A percentile compares a stretch with the other conserved stretches of the same genome.
These are phyloP conservation scores for Hippoglossus stenolepis DNA, from an alignment of 2,113 vertebrate genomes.

Conservation along the genomic window DNA sequence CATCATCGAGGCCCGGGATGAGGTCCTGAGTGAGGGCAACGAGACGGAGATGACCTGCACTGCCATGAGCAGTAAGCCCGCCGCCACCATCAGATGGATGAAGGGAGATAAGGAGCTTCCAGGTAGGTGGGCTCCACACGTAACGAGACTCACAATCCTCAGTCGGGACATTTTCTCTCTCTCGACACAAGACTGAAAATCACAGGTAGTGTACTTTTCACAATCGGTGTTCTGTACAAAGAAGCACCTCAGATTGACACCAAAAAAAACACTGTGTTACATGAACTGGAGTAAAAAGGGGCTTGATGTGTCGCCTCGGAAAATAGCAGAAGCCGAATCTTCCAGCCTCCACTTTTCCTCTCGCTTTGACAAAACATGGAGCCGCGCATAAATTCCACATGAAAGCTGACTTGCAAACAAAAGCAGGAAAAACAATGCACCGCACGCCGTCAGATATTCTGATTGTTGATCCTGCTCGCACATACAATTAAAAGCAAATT, in stretches of 20 bases:
- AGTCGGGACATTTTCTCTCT: not conserved
- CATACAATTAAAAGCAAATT: not conserved
- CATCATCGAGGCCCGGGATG: constrained; percentile 95
- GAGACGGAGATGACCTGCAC: constrained; percentile 98
- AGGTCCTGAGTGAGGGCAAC: constrained; percentile 91
- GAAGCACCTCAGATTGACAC: not conserved
- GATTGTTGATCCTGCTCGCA: not conserved
- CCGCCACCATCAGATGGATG: constrained; percentile 95
- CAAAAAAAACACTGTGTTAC: not conserved
- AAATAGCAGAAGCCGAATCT: not conserved
- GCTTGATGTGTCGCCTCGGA: not conserved
- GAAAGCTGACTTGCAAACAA: constrained; percentile 1
- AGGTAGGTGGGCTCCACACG: constrained; percentile 74
- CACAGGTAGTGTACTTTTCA: not conserved
- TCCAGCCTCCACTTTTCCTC: not conserved
- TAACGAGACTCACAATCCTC: constrained; percentile 5
- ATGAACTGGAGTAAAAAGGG: constrained; percentile 1
- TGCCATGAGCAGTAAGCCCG: constrained; percentile 95
- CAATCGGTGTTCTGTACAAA: not conserved
- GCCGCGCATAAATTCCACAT: not conserved
- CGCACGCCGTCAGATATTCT: not conserved
- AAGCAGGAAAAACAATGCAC: not conserved
- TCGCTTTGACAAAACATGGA: not conserved
- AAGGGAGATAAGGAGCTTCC: constrained; percentile 94
- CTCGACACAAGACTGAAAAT: not conserved